phyloP scores from a whole-genome alignment of 2,888 invertebrate species.

The Cephus pygmeus region DNA sequence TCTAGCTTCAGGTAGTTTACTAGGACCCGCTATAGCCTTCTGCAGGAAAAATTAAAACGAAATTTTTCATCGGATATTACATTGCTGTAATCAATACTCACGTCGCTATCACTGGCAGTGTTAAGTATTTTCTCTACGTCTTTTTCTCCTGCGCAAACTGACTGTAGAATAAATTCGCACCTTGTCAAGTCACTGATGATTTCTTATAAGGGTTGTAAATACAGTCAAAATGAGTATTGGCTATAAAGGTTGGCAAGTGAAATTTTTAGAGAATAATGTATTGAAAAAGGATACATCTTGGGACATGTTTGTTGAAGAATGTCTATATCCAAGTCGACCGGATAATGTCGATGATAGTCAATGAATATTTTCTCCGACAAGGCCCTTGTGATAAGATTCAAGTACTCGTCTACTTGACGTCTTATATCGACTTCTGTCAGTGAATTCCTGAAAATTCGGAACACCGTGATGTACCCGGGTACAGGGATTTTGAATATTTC shows the following conservation, averaged over 20 bases:
- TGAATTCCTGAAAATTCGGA: conserved; percentile 35
- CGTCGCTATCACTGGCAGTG: not conserved
- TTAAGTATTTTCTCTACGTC: conserved; percentile 41
- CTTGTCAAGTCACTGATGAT: conserved; percentile 69
- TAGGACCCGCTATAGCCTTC: conserved; percentile 36
- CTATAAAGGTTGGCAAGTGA: not conserved
- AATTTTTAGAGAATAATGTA: not conserved
- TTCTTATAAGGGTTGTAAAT: conserved; percentile 35
- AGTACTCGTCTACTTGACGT: conserved; percentile 60
- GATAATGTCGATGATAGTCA: conserved; percentile 77
- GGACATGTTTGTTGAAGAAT: conserved; percentile 73
- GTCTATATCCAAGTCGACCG: conserved; percentile 77
- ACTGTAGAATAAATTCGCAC: conserved; percentile 70
- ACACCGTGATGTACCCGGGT: not conserved
- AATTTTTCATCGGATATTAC: conserved; percentile 20
- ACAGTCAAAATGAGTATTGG: not conserved
- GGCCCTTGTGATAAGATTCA: conserved; percentile 67
- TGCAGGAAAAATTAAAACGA: conserved; percentile 23
- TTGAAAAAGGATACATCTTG: conserved; percentile 75
- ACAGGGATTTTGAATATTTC: not conserved
- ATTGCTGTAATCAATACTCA: not conserved
- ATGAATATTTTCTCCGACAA: conserved; percentile 72
- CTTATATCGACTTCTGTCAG: conserved; percentile 48
- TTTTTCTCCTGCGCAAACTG: conserved; percentile 68
- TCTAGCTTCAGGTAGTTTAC: conserved; percentile 17